Base-by-base conservation (phyloP, 2,888 invertebrate genomes). In the Seladonia tumulorum region DNA sequence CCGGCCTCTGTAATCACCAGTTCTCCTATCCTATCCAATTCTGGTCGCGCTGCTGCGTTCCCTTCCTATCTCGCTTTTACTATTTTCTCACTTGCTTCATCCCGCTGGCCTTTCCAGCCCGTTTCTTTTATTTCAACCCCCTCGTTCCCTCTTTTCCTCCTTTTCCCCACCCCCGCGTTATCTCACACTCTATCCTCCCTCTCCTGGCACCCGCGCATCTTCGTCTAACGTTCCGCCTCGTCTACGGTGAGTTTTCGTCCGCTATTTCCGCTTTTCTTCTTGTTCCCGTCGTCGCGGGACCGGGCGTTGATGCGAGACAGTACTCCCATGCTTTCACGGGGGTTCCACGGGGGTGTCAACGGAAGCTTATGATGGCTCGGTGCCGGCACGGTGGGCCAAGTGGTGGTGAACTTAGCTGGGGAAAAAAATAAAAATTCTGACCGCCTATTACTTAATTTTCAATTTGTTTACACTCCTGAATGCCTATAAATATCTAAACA, bases 1-100 rank as follows among this genome's bases (percentile, higher is more conserved):
- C 92, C 92, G 92, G 94, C 93, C 94, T 94, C 93, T 93, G 94
- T 94, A 94, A 94, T 94, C 94, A 94, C 94, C 94, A 93, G 93
- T 92, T 94, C 94, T 93, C 91, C 93, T 93, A 93, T 93, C 92
- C 94, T 92, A 93, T 93, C 93, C 93, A 93, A 94, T 94, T 93
- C 93, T 91, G 92, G 91, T 92, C 91, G 91, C 92, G 89, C 91
- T 91, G 88, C 87, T 90, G 89, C 89, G 83, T 81, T 81, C 83
- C 83, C 72, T 84, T 66, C 66, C 86, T 86, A 68, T 73, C 60
- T 66, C 29, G n/a, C 72, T 14, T 70, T 42, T 57, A 18, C 71
- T 74, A 39, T 53, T 72, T 79, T 83, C 76, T 85, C 81, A 66
- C 42, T 75, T 70, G 49, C 72, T 39, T 74, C 42, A 42, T 53